phyloP scores from a whole-genome alignment of 2,888 invertebrate genomes.

The Opisthograptis luteolata region DNA sequence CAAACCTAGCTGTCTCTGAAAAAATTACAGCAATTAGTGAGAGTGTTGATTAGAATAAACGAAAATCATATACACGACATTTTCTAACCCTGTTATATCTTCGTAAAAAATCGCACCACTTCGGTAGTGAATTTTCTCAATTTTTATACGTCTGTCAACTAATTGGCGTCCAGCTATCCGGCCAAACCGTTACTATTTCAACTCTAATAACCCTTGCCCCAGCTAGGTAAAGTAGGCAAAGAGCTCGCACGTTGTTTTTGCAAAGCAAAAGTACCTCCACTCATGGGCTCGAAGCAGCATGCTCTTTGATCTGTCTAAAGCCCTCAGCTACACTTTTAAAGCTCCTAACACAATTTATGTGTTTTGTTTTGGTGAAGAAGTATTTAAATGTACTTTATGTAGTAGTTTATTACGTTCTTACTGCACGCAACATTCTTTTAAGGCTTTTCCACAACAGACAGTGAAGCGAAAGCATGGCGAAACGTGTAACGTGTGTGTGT shows the following conservation, averaged over 20 bases:
- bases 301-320: conserved; percentile 23
- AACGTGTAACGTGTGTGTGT: too few species aligned
- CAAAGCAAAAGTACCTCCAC: conserved; percentile 24
- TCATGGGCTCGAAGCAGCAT: conserved; percentile 4
- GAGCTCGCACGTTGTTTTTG: conserved; percentile 25
- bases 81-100: too few species aligned
- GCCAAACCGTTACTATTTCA: background rate
- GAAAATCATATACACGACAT: too few species aligned
- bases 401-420: too few species aligned
- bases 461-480: too few species aligned
- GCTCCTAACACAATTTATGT: conserved; percentile 18
- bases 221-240: conserved; percentile 16
- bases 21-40: too few species aligned
- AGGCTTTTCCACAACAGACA: background rate
- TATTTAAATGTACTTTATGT: too few species aligned
- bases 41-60: too few species aligned
- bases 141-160: background rate
- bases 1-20: too few species aligned
- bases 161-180: background rate
- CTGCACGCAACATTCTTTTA: too few species aligned
- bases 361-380: background rate
- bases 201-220: conserved; percentile 7
- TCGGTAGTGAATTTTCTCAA: too few species aligned
- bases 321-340: conserved; percentile 11
- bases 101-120: too few species aligned